Percentiles rank a stretch among this genome's conserved stretches.
These are phyloP conservation scores for Spialia ferax DNA, from an alignment of 2,888 invertebrate genomes.

Conservation along the genomic window DNA sequence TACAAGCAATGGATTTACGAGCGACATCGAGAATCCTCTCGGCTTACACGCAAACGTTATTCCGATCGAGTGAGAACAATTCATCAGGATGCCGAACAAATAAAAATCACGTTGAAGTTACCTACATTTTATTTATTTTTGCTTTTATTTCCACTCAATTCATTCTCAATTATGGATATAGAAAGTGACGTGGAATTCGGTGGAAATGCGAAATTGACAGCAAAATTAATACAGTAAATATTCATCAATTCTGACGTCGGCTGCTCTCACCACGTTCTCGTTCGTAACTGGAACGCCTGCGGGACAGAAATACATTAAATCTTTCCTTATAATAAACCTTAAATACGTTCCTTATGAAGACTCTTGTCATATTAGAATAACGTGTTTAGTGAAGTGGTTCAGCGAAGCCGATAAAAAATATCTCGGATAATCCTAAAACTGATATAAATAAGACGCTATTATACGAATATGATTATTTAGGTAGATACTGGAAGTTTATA, in stretches of 20 bases:
- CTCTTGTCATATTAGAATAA: conserved; percentile 19
- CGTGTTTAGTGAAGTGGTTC: conserved; percentile 1
- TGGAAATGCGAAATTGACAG: conserved; percentile 32
- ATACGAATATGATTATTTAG: too few relatives aligned
- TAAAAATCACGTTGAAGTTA: conserved; percentile 26
- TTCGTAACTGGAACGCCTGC: conserved; percentile 61
- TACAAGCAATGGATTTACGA: conserved; percentile 37
- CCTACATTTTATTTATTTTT: conserved; percentile 16
- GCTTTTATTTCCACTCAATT: conserved; percentile 6
- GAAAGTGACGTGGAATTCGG: conserved; percentile 13
- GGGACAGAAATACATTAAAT: conserved; percentile 40
- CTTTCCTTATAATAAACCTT: conserved; percentile 21
- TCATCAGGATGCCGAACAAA: conserved; percentile 28
- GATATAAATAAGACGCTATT: too few relatives aligned
- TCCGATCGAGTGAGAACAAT: conserved; percentile 38
- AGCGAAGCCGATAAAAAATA: not conserved
- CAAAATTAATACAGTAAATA: conserved; percentile 53
- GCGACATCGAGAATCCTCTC: conserved; percentile 36
- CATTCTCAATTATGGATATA: not conserved
- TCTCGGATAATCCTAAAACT: not conserved
- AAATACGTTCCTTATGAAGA: conserved; percentile 23
- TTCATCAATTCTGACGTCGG: conserved; percentile 58
- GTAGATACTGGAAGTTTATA: too few relatives aligned
- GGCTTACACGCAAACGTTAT: conserved; percentile 35
- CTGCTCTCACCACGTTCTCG: conserved; percentile 56